Conservation (phyloP, 2,888 invertebrate species). For the Malacosoma neustria region DNA sequence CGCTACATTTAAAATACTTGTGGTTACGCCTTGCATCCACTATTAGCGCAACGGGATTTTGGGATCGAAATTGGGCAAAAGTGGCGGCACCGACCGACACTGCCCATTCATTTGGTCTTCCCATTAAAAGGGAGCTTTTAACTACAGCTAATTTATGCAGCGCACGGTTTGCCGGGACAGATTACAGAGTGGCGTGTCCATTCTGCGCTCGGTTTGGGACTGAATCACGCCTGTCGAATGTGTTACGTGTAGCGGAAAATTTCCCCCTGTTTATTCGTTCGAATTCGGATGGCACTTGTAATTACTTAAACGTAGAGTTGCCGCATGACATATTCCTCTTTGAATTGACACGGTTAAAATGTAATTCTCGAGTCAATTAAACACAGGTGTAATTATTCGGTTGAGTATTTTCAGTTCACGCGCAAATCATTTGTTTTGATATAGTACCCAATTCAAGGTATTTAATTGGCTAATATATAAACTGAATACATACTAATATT, state of each 20-base stretch:
- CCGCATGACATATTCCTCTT: not conserved
- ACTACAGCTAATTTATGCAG: slow-evolving; percentile 68
- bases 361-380: not conserved
- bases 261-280: slow-evolving; percentile 39
- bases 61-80: not conserved
- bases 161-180: slow-evolving; percentile 59
- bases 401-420: not conserved
- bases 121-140: slow-evolving; percentile 69
- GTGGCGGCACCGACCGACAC: slow-evolving; percentile 24
- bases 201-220: slow-evolving; percentile 34
- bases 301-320: not conserved
- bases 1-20: slow-evolving; percentile 46
- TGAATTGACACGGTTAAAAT: not conserved
- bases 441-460: too few relatives aligned
- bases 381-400: not conserved
- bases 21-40: slow-evolving; percentile 31
- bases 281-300: slow-evolving; percentile 11
- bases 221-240: slow-evolving; percentile 48
- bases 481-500: too few relatives aligned
- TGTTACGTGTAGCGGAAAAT: slow-evolving; percentile 41
- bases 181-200: slow-evolving; percentile 61
- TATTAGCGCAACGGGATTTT: slow-evolving; percentile 25
- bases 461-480: too few relatives aligned
- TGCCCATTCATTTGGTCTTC: slow-evolving; percentile 62
- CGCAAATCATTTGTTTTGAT: too few relatives aligned